A percentile compares a stretch with the other conserved stretches of the same genome.
These are phyloP conservation scores for Catajapyx aquilonaris DNA, from an alignment of 1,140 invertebrate species.

Conservation along the genomic window DNA sequence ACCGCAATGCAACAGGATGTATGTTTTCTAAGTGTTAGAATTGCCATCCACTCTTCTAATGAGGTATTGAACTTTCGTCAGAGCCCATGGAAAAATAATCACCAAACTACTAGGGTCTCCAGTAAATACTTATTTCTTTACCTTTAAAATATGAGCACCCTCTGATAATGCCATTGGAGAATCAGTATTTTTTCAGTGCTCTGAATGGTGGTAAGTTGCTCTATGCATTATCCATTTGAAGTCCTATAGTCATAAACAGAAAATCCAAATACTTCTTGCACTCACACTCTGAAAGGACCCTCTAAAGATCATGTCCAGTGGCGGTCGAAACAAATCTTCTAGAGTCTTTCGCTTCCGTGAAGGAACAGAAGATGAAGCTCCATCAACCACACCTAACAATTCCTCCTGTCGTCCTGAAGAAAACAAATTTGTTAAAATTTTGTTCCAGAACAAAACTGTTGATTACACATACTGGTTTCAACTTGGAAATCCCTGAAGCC, in stretches of 20 bases:
- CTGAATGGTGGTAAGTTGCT: no score
- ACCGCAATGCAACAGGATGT: no score
- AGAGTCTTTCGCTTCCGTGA: conserved; percentile 35
- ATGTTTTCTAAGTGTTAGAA: no score
- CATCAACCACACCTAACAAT: conserved; percentile 20
- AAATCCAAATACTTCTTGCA: no score
- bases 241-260: background rate
- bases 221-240: background rate
- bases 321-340: conserved; percentile 53
- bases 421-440: conserved; percentile 5
- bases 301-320: conserved; percentile 43
- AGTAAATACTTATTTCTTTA: background rate
- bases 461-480: conserved; percentile 29
- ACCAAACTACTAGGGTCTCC: no score
- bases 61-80: no score
- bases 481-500: conserved; percentile 40
- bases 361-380: conserved; percentile 13
- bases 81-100: no score
- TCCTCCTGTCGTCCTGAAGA: conserved; percentile 24
- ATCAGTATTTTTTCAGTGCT: background rate
- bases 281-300: conserved; percentile 35
- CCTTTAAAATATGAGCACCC: background rate
- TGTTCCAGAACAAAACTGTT: background rate
- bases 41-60: no score
- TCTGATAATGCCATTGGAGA: background rate